Conservation (phyloP, 2,888 invertebrate species). For the Cyaniris semiargus region DNA sequence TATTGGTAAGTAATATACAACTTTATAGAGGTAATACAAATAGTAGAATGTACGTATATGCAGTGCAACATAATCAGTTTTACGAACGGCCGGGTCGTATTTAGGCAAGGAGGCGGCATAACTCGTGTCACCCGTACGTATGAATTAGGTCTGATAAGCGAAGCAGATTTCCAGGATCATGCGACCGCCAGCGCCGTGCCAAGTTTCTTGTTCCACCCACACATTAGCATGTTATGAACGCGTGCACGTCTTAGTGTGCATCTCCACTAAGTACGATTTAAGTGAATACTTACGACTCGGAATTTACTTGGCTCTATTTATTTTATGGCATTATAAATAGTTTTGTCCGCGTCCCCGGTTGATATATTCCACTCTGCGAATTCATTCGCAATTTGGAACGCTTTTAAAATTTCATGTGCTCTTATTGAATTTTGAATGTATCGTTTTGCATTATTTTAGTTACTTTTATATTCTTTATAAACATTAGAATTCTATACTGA, state of each 20-base stretch:
- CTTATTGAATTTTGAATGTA: slow-evolving; percentile 2
- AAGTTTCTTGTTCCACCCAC: slow-evolving; percentile 70
- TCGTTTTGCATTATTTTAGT: not conserved
- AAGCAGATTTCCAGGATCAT: slow-evolving; percentile 71
- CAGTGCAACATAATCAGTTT: not conserved
- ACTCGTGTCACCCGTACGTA: slow-evolving; percentile 48
- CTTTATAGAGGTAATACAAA: no score
- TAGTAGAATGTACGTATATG: not conserved
- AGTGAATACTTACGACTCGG: slow-evolving; percentile 39
- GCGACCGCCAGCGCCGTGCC: slow-evolving; percentile 61
- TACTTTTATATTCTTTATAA: not conserved
- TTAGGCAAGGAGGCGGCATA: slow-evolving; percentile 11
- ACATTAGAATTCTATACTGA: no score
- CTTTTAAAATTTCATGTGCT: slow-evolving; percentile 30
- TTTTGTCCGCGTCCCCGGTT: slow-evolving; percentile 12
- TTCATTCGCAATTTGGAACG: slow-evolving; percentile 30
- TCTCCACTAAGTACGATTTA: slow-evolving; percentile 41
- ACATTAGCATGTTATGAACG: slow-evolving; percentile 68
- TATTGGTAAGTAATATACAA: not conserved
- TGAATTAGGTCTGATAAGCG: slow-evolving; percentile 77
- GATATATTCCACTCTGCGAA: not conserved
- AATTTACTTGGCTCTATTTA: slow-evolving; percentile 26
- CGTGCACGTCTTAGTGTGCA: slow-evolving; percentile 50
- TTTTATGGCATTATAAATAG: slow-evolving; percentile 28
- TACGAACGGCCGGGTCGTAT: not conserved